Conservation (phyloP, 2,888 invertebrate genomes). For the Xylota segnis region DNA sequence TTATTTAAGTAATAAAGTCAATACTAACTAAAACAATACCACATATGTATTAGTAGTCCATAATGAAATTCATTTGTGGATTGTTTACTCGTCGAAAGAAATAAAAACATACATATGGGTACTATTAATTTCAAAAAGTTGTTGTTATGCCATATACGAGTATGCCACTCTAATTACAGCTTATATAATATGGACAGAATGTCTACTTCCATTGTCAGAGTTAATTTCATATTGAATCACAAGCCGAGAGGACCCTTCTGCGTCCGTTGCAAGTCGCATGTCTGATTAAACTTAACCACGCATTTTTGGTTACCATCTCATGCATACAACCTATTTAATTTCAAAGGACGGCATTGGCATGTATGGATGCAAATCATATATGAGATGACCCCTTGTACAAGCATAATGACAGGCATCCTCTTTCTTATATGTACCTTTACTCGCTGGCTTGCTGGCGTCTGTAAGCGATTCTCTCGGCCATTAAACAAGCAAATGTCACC, state of each 20-base stretch:
- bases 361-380: conserved; percentile 23
- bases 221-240: background rate
- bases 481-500: conserved; percentile 65
- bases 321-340: conserved; percentile 26
- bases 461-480: conserved; percentile 50
- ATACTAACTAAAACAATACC: too few species aligned
- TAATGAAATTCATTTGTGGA: too few species aligned
- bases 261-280: background rate
- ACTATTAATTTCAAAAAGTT: too few species aligned
- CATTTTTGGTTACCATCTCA: conserved; percentile 11
- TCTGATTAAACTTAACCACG: conserved; percentile 23
- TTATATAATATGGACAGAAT: too few species aligned
- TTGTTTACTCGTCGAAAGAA: too few species aligned
- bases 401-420: conserved; percentile 25
- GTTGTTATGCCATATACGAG: too few species aligned
- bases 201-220: too few species aligned
- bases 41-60: too few species aligned
- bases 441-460: conserved; percentile 32
- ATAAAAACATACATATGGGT: too few species aligned
- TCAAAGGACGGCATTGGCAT: conserved; percentile 11
- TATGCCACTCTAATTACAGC: too few species aligned
- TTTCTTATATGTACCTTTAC: conserved; percentile 10
- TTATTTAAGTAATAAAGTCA: too few species aligned
- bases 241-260: background rate
- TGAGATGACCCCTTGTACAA: background rate